A percentile compares a stretch with the other conserved stretches of the same genome.
Evolutionary conservation across 2,113 vertebrate genomes (phyloP).

Genomic region (Prinia subflava): DNA sequence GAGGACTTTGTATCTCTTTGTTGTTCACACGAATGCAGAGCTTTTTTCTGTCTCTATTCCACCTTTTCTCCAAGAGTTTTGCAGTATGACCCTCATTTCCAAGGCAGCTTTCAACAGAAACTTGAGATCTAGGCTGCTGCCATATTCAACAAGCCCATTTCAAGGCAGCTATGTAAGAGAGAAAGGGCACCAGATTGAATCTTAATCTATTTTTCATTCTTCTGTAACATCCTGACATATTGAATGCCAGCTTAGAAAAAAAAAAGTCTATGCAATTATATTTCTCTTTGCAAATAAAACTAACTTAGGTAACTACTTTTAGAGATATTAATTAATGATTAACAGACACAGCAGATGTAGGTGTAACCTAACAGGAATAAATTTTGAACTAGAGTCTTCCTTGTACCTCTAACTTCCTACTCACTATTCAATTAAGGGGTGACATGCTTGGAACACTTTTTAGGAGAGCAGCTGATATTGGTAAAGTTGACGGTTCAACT

Average conservation of each 20-base stretch:
- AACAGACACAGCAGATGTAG: neutral
- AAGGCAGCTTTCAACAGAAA: neutral
- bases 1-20: neutral
- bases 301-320: neutral
- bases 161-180: neutral
- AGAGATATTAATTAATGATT: neutral
- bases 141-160: rapidly evolving
- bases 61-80: neutral
- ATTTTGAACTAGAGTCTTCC: neutral
- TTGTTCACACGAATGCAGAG: neutral
- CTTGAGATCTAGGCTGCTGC: neutral
- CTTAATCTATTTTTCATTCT: neutral
- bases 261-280: neutral
- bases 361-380: neutral
- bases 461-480: neutral
- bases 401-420: neutral
- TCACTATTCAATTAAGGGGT: neutral
- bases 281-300: neutral
- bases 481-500: neutral
- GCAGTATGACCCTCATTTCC: neutral
- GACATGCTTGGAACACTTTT: neutral
- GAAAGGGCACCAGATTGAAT: neutral
- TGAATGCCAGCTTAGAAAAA: neutral
- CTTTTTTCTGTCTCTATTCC: neutral
- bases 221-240: neutral